Evolutionary conservation across 2,113 vertebrate species (phyloP).

Genomic region (Lophochroa leadbeateri): DNA sequence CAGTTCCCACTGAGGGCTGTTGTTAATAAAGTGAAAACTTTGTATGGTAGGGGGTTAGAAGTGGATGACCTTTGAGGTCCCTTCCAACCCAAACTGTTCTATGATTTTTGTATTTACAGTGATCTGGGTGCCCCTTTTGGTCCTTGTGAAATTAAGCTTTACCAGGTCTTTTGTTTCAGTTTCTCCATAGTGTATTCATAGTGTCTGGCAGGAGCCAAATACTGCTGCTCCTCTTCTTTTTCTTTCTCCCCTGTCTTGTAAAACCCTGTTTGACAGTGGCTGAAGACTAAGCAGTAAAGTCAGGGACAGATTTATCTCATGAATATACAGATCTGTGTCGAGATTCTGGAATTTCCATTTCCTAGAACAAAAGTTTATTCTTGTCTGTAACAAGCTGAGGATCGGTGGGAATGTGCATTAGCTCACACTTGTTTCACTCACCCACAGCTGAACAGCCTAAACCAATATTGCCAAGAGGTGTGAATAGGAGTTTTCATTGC

Average conservation of each 20-base stretch:
- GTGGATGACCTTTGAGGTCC: background rate
- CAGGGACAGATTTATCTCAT: background rate
- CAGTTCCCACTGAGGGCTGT: background rate
- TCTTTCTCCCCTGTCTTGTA: background rate
- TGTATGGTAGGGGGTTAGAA: background rate
- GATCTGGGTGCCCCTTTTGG: background rate
- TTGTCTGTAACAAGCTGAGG: background rate
- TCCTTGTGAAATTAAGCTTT: background rate
- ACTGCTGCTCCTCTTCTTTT: background rate
- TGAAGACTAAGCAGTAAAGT: background rate
- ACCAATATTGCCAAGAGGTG: background rate
- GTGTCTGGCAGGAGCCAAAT: background rate
- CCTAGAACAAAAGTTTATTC: background rate
- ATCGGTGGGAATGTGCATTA: background rate
- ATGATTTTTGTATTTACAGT: background rate
- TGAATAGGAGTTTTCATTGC: background rate
- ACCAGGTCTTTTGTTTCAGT: background rate
- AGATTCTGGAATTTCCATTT: background rate
- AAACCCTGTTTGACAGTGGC: background rate
- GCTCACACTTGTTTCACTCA: background rate
- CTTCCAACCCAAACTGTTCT: background rate
- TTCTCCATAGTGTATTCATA: background rate
- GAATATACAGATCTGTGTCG: background rate
- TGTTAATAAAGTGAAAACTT: background rate
- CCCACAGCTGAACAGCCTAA: background rate